Conservation (phyloP, 2,113 vertebrate genomes). For the Dryoscopus gambensis region DNA sequence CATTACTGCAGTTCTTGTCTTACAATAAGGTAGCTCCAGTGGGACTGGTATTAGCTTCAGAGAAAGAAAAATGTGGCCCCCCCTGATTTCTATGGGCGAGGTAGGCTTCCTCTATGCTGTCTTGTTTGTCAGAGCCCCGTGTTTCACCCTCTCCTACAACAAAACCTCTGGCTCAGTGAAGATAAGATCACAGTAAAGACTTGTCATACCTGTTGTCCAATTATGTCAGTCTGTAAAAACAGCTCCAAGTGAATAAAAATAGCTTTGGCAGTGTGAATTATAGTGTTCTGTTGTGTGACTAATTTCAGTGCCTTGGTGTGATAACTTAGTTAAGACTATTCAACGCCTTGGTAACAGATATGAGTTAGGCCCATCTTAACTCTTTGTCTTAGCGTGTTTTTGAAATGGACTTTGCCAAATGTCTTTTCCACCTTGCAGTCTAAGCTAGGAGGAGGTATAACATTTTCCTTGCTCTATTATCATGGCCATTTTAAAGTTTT, state of each 20-base stretch:
- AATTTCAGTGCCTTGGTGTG: background rate
- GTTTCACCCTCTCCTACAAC: background rate
- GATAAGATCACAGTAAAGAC: background rate
- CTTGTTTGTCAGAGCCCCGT: background rate
- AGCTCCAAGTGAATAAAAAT: slow-evolving; percentile 4
- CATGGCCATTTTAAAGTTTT: background rate
- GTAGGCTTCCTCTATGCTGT: background rate
- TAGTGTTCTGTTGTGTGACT: background rate
- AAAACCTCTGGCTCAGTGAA: background rate
- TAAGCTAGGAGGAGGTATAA: background rate
- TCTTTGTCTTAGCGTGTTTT: background rate
- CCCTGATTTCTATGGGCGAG: background rate
- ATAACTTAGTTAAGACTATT: background rate
- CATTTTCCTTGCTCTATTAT: background rate
- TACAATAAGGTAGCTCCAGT: background rate
- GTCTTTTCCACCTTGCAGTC: background rate
- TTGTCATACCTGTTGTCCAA: slow-evolving; percentile 18
- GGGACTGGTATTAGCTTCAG: background rate
- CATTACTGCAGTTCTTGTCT: background rate
- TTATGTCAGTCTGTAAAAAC: background rate
- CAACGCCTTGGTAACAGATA: background rate
- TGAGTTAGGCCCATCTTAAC: background rate
- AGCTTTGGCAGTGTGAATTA: slow-evolving; percentile 28
- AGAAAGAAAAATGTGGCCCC: background rate
- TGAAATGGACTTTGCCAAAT: background rate